Evolutionary conservation across 53 echinoderm and acorn worm species (phyloP).

Genomic region (Patiria pectinifera): DNA sequence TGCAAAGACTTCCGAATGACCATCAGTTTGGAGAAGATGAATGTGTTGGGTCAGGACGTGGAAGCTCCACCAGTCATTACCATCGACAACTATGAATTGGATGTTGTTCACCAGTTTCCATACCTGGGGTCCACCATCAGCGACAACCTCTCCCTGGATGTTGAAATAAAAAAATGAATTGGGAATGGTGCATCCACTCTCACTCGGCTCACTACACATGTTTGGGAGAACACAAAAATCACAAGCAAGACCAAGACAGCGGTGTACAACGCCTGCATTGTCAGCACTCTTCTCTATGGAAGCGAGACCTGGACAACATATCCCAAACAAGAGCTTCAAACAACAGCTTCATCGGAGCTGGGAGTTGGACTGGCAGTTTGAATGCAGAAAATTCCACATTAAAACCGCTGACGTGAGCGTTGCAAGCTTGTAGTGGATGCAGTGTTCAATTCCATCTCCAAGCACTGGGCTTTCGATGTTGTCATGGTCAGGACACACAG

Average conservation of each 20-base stretch:
- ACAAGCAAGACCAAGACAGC: not conserved
- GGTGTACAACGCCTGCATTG: not conserved
- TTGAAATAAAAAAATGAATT: not conserved
- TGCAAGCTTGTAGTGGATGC: too few species aligned
- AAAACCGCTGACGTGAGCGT: too few species aligned
- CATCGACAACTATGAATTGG: slow-evolving; percentile 45
- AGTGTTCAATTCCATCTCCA: too few species aligned
- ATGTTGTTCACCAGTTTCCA: slow-evolving; percentile 46
- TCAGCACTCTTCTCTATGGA: not conserved
- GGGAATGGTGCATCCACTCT: too few species aligned
- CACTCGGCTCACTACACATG: not conserved
- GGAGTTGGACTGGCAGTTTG: too few species aligned
- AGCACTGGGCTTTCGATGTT: too few species aligned
- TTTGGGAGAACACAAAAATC: not conserved
- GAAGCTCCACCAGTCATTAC: slow-evolving; percentile 26
- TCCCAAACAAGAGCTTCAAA: too few species aligned
- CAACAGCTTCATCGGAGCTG: too few species aligned
- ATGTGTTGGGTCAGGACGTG: slow-evolving; percentile 47
- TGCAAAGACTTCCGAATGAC: slow-evolving; percentile 74
- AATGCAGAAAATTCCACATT: too few species aligned
- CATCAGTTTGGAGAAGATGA: slow-evolving; percentile 74
- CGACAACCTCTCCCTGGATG: slow-evolving; percentile 45
- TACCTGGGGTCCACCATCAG: slow-evolving; percentile 64
- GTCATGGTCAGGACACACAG: too few species aligned
- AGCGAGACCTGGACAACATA: not conserved